Evolutionary conservation across 2,888 invertebrate species (phyloP).

Genomic region (Isoperla grammatica): DNA sequence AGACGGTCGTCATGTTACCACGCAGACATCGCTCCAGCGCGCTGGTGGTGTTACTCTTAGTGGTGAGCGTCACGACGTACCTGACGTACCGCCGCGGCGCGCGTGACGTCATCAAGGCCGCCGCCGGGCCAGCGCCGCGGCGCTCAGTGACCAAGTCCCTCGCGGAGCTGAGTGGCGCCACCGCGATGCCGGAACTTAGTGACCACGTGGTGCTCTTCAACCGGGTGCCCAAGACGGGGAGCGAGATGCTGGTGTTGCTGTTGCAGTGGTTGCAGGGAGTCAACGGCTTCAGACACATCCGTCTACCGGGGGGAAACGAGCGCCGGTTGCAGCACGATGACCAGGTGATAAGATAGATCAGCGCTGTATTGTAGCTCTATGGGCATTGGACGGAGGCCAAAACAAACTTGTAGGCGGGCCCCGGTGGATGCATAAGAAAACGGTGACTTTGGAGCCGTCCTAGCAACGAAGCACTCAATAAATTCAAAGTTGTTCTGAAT

Average conservation of each 20-base stretch:
- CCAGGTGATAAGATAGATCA: constrained; percentile 14
- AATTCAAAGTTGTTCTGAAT: too few species aligned
- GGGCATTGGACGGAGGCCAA: too few species aligned
- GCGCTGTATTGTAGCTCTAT: too few species aligned
- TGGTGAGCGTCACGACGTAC: constrained; percentile 3
- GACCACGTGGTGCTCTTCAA: constrained; percentile 54
- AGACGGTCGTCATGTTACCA: neutral
- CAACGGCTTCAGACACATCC: constrained; percentile 54
- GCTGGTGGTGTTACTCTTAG: neutral
- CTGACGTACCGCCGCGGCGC: neutral
- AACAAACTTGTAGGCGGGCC: too few species aligned
- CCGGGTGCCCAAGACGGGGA: constrained; percentile 54
- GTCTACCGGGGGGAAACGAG: constrained; percentile 43
- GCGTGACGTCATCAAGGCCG: neutral
- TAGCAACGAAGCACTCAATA: too few species aligned
- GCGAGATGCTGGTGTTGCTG: constrained; percentile 53
- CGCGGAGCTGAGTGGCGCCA: constrained; percentile 15
- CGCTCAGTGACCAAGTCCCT: constrained; percentile 25
- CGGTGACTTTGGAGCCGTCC: too few species aligned
- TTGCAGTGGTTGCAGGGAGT: constrained; percentile 53
- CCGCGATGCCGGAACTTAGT: constrained; percentile 38
- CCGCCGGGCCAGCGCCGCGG: neutral
- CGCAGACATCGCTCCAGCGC: constrained; percentile 7
- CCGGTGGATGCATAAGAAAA: too few species aligned
- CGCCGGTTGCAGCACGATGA: constrained; percentile 37